phyloP scores from a whole-genome alignment of 2,797 vertebrate genomes.

The Nothura maculosa region DNA sequence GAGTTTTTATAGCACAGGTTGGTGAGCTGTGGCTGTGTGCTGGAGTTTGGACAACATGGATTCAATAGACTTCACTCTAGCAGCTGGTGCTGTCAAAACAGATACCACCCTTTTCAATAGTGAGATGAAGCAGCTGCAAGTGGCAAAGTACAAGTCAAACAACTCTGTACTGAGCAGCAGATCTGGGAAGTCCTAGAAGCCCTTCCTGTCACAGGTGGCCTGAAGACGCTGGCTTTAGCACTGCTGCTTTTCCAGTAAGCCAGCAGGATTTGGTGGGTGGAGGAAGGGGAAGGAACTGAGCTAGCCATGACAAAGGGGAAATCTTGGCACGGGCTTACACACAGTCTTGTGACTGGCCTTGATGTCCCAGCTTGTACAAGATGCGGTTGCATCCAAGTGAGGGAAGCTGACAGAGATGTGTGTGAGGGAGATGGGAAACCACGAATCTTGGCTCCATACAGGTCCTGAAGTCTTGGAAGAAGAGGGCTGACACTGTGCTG shows the following conservation, averaged over 20 bases:
- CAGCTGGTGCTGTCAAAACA: neutral
- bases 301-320: constrained; percentile 47
- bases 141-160: neutral
- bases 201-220: constrained; percentile 28
- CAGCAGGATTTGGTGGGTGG: constrained; percentile 73
- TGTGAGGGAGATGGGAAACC: neutral
- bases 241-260: constrained; percentile 66
- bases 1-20: neutral
- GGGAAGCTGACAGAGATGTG: neutral
- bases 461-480: neutral
- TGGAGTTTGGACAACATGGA: neutral
- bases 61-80: neutral
- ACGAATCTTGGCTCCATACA: fast-evolving
- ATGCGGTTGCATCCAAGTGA: neutral
- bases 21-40: neutral
- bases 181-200: constrained; percentile 32
- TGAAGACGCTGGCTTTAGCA: constrained; percentile 23
- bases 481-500: neutral
- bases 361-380: constrained; percentile 32
- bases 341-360: neutral
- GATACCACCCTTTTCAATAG: neutral
- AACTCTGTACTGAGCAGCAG: neutral
- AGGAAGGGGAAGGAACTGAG: constrained; percentile 70
- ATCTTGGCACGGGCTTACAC: constrained; percentile 39
- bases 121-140: neutral